These are phyloP conservation scores for Lampropteryx suffumata DNA, from an alignment of 2,888 invertebrate genomes.

Conservation along the genomic window DNA sequence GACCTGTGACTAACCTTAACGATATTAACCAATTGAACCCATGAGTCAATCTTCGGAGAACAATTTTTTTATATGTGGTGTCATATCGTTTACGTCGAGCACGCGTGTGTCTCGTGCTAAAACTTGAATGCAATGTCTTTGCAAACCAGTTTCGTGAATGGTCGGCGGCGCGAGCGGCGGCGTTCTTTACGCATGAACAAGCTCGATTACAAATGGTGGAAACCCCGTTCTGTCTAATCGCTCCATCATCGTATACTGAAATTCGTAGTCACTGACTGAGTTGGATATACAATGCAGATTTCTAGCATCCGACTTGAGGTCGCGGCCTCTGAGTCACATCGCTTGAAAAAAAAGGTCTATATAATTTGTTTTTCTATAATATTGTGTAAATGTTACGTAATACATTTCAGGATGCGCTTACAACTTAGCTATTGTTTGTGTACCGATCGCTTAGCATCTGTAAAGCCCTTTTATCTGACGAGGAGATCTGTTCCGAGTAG, in stretches of 20 bases:
- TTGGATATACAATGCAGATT: background rate
- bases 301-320: background rate
- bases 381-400: slow-evolving; percentile 21
- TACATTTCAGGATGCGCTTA: slow-evolving; percentile 8
- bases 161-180: background rate
- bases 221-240: slow-evolving; percentile 6
- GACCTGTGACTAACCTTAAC: slow-evolving; percentile 16
- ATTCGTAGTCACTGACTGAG: background rate
- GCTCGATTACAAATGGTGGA: slow-evolving; percentile 9
- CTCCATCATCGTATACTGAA: background rate
- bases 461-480: slow-evolving; percentile 1
- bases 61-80: background rate
- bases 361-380: background rate
- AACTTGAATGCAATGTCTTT: background rate
- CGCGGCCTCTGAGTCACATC: background rate
- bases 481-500: slow-evolving; percentile 12
- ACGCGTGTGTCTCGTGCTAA: slow-evolving; percentile 1
- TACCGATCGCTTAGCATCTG: background rate
- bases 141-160: slow-evolving; percentile 10
- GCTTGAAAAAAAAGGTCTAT: slow-evolving; percentile 3
- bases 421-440: slow-evolving; percentile 6
- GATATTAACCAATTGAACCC: slow-evolving; percentile 8
- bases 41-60: slow-evolving; percentile 17
- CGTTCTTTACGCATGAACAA: slow-evolving; percentile 10
- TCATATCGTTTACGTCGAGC: background rate